Conservation (phyloP, 2,113 vertebrate genomes). For the Cygnus atratus region DNA sequence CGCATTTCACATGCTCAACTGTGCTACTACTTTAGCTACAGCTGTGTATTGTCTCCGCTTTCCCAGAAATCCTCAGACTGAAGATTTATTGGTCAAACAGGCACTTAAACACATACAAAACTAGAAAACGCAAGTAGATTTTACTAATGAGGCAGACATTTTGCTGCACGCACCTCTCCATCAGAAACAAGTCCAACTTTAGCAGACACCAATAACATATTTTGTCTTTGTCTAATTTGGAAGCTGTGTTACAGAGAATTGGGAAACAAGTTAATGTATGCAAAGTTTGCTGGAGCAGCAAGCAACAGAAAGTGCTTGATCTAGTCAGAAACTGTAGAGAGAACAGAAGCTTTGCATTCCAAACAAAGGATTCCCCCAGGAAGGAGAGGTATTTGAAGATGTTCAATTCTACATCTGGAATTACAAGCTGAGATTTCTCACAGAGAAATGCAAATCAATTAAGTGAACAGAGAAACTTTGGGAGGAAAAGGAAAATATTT, state of each 20-base stretch:
- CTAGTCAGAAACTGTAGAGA: neutral
- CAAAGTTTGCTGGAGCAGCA: neutral
- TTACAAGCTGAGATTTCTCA: slow-evolving; percentile 48
- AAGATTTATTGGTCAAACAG: neutral
- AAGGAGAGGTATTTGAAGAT: slow-evolving; percentile 11
- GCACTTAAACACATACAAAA: neutral
- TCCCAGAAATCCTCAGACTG: neutral
- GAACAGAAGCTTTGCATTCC: slow-evolving; percentile 40
- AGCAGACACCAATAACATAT: slow-evolving; percentile 23
- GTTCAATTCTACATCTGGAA: slow-evolving; percentile 25
- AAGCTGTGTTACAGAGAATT: neutral
- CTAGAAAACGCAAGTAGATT: neutral
- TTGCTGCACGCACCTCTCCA: neutral
- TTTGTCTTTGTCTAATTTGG: slow-evolving; percentile 36
- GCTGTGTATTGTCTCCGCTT: neutral
- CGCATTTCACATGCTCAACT: neutral
- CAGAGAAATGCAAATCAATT: slow-evolving; percentile 52
- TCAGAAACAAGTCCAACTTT: neutral
- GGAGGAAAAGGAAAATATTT: slow-evolving; percentile 29
- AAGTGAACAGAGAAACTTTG: neutral
- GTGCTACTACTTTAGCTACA: neutral
- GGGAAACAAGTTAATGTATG: slow-evolving; percentile 17
- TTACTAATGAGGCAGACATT: slow-evolving; percentile 2
- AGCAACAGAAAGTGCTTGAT: slow-evolving; percentile 13
- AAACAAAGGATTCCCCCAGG: slow-evolving; percentile 33